A percentile compares a stretch with the other conserved stretches of the same genome.
These are phyloP conservation scores for Hemaris fuciformis DNA, from an alignment of 2,888 invertebrate genomes.

Conservation along the genomic window DNA sequence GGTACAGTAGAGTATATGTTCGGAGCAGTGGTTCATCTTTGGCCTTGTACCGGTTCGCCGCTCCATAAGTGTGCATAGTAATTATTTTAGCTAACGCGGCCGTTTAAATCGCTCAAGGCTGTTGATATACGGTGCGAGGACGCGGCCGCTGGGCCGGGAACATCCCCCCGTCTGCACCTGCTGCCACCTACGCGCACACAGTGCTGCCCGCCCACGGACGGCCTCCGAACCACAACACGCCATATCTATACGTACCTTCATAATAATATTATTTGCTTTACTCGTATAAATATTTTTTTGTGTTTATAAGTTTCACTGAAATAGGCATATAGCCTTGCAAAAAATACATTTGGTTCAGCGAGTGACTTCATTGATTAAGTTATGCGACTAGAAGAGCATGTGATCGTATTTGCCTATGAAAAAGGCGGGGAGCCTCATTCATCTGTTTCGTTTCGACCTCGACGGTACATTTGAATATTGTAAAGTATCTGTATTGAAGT, in stretches of 20 bases:
- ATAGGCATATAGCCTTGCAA: background rate
- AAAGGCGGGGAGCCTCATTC: constrained; percentile 6
- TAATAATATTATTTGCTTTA: background rate
- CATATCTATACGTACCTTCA: background rate
- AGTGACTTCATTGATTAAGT: background rate
- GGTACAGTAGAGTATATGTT: background rate
- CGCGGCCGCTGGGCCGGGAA: constrained; percentile 61
- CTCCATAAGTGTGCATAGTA: constrained; percentile 15
- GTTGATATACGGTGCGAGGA: constrained; percentile 58
- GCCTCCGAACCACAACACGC: constrained; percentile 22
- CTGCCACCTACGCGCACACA: constrained; percentile 38
- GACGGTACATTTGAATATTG: constrained; percentile 5
- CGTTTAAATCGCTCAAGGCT: constrained; percentile 57
- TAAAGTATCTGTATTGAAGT: constrained; percentile 13
- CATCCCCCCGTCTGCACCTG: constrained; percentile 46
- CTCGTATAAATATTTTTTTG: background rate
- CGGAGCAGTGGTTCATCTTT: background rate
- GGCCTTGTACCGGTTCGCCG: background rate
- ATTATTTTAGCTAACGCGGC: constrained; percentile 15
- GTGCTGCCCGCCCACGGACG: constrained; percentile 22
- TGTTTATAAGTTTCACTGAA: background rate
- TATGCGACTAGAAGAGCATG: background rate
- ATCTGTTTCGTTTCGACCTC: constrained; percentile 6
- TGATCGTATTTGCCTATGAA: background rate
- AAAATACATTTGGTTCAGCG: background rate